Evolutionary conservation across 2,797 vertebrate genomes (phyloP), one percentile per base, ranked within the genome.

Genomic region (Semotilus atromaculatus): DNA sequence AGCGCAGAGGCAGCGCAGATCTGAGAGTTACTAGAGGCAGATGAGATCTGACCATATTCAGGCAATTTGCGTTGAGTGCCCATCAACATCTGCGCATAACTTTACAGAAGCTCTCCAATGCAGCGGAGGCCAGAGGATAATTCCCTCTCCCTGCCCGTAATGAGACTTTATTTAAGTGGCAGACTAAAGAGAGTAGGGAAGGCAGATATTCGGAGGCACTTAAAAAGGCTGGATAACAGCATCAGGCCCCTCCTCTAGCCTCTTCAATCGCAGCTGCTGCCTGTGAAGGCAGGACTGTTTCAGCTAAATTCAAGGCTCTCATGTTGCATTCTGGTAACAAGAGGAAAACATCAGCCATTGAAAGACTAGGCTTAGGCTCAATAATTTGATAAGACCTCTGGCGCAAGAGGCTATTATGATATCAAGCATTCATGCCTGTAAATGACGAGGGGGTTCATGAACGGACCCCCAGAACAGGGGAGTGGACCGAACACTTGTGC

Each of bases 71-170:
- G 85, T 87, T 79, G 86, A 93, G 92, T 90, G 92, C 91, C 91
- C 93, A 91, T 92, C 91, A 94, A 91, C 94, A 94, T 94, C 92
- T 93, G 93, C 89, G 90, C 88, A 80, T 86, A 86, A 88, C 90
- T 90, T 90, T 89, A 91, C 91, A 93, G 93, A 93, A 91, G 90
- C 91, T 90, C 89, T 90, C 89, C 87, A 90, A 93, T 88, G 87
- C 81, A 43, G 80, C 86, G 88, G 92, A 91, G 89, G 91, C 89
- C 90, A 91, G 91, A 93, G 91, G 91, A 91, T 90, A 91, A 89
- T 89, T 90, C 77, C 80, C 89, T 91, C 89, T 78, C 87, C 89
- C 76, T 85, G 88, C 77, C 90, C 88, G 80, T 93, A 93, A 95
- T 93, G 92, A 94, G 88, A 93, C 92, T 89, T 90, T 91, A 87